Conservation (phyloP, 2,113 vertebrate genomes). For the Promerops cafer region DNA sequence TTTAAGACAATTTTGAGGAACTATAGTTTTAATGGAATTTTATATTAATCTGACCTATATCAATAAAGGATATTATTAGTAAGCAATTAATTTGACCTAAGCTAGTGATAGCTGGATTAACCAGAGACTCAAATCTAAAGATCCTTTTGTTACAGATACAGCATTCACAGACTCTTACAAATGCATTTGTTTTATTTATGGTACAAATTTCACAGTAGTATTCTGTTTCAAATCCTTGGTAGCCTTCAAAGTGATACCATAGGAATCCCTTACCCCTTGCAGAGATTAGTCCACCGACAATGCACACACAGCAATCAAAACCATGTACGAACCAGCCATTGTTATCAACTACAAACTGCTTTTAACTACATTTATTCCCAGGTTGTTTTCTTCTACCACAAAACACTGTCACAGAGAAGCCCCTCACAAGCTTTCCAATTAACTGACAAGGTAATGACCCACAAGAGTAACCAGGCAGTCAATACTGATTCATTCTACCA, state of each 20-base stretch:
- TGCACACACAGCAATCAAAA: background rate
- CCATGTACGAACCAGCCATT: accelerated
- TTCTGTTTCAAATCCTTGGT: background rate
- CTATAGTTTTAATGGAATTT: background rate
- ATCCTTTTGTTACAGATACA: background rate
- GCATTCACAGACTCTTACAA: background rate
- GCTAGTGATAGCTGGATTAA: background rate
- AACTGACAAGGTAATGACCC: conserved; percentile 21
- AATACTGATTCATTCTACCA: background rate
- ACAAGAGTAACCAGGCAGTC: background rate
- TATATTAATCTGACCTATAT: background rate
- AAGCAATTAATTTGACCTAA: background rate
- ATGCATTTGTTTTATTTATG: background rate
- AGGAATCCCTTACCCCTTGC: background rate
- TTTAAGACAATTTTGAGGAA: background rate
- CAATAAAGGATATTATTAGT: background rate
- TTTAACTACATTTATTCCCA: background rate
- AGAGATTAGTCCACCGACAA: background rate
- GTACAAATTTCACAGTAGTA: background rate
- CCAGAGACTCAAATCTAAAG: background rate
- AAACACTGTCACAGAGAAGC: background rate
- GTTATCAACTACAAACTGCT: background rate
- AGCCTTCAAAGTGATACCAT: background rate
- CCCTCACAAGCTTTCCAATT: background rate
- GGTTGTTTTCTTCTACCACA: background rate